phyloP scores from a whole-genome alignment of 2,113 vertebrate species.

The Puntigrus tetrazona region DNA sequence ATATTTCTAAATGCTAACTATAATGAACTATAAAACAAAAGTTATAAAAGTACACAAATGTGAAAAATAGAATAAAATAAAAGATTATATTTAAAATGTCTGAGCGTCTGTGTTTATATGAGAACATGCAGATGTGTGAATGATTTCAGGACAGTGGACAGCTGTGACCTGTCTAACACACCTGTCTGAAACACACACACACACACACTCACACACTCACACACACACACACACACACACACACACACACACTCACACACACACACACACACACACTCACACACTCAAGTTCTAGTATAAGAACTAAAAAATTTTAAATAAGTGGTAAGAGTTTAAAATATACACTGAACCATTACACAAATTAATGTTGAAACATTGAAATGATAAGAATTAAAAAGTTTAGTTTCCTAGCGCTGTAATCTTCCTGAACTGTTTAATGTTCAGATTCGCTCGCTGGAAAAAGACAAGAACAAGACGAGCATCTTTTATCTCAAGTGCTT shows the following conservation, averaged over 20 bases:
- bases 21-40: no score
- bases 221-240: not conserved
- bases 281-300: not conserved
- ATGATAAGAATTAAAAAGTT: not conserved
- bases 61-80: no score
- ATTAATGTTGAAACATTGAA: no score
- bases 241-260: no score
- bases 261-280: no score
- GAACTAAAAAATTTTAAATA: not conserved
- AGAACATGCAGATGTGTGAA: no score
- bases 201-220: not conserved
- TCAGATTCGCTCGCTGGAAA: not conserved
- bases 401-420: not conserved
- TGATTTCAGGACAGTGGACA: slow-evolving; percentile 54
- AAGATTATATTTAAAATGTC: not conserved
- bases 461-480: not conserved
- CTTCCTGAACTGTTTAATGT: not conserved
- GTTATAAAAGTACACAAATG: no score
- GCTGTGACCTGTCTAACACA: slow-evolving; percentile 66
- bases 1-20: no score
- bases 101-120: not conserved
- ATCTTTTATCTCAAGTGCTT: not conserved
- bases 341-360: not conserved
- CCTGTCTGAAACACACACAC: slow-evolving; percentile 56
- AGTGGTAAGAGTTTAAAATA: not conserved